Conservation (phyloP, 2,888 invertebrate genomes). For the Ypsolopha scabrella region DNA sequence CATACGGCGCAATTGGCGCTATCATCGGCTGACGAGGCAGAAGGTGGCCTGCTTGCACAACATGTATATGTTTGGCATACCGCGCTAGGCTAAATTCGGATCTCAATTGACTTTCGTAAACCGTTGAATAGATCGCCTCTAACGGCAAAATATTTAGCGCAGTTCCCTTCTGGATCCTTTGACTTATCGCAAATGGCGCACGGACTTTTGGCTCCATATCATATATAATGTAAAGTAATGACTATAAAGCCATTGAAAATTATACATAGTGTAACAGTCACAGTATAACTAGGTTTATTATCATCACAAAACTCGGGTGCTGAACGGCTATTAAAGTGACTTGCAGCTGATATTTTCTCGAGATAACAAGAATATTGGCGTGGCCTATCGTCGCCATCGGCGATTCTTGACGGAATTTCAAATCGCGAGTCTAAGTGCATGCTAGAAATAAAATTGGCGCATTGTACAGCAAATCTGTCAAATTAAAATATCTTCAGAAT, state of each 20-base stretch:
- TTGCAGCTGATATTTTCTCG: too few relatives aligned
- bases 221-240: neutral
- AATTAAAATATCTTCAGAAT: neutral
- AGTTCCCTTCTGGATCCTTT: conserved; percentile 21
- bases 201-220: neutral
- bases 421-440: neutral
- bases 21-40: conserved; percentile 5
- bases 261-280: neutral
- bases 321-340: too few relatives aligned
- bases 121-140: conserved; percentile 42
- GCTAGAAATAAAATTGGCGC: conserved; percentile 1
- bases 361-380: too few relatives aligned
- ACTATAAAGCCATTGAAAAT: neutral
- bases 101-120: conserved; percentile 53
- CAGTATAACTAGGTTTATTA: too few relatives aligned
- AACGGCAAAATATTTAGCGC: conserved; percentile 23
- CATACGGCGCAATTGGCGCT: conserved; percentile 7
- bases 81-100: conserved; percentile 51
- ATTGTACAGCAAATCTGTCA: neutral
- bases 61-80: conserved; percentile 30
- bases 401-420: too few relatives aligned
- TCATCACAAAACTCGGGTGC: too few relatives aligned
- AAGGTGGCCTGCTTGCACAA: conserved; percentile 22
- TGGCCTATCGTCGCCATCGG: too few relatives aligned
- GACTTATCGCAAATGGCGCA: neutral